Evolutionary conservation across 2,888 invertebrate genomes (phyloP).

Genomic region (Clanis bilineata): DNA sequence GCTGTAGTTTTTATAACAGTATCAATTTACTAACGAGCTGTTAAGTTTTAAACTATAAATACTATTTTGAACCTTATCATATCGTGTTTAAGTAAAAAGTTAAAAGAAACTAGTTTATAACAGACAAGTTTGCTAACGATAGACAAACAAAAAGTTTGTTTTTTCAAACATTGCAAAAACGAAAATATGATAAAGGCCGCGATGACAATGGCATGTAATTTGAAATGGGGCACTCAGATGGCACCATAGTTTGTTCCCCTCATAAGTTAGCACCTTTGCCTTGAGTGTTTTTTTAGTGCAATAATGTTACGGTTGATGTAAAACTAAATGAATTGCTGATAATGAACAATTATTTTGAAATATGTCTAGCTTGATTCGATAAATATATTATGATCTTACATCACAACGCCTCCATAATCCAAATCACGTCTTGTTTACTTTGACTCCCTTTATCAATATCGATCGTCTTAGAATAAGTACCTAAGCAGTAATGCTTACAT

Average conservation of each 20-base stretch:
- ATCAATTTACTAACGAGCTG: constrained; percentile 10
- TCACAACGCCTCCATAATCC: too few relatives aligned
- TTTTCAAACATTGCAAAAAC: constrained; percentile 55
- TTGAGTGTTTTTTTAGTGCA: constrained; percentile 4
- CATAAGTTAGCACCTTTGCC: not conserved
- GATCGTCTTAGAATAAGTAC: too few relatives aligned
- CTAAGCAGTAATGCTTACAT: too few relatives aligned
- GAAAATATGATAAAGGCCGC: constrained; percentile 40
- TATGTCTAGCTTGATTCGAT: too few relatives aligned
- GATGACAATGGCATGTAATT: constrained; percentile 54
- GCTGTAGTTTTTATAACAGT: constrained; percentile 1
- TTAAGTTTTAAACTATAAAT: not conserved
- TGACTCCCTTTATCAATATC: too few relatives aligned
- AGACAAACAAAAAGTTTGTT: constrained; percentile 58
- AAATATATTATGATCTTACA: too few relatives aligned
- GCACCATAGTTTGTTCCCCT: constrained; percentile 27
- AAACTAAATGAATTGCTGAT: not conserved
- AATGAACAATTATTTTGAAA: not conserved
- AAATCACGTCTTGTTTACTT: too few relatives aligned
- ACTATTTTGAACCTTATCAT: not conserved
- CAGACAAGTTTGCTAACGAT: constrained; percentile 48
- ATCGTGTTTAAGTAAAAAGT: not conserved
- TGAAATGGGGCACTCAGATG: constrained; percentile 56
- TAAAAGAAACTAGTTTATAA: constrained; percentile 19
- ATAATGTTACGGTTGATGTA: not conserved